Conservation (phyloP, 37 sponge, comb jelly and placozoan genomes). For the Mnemiopsis leidyi region DNA sequence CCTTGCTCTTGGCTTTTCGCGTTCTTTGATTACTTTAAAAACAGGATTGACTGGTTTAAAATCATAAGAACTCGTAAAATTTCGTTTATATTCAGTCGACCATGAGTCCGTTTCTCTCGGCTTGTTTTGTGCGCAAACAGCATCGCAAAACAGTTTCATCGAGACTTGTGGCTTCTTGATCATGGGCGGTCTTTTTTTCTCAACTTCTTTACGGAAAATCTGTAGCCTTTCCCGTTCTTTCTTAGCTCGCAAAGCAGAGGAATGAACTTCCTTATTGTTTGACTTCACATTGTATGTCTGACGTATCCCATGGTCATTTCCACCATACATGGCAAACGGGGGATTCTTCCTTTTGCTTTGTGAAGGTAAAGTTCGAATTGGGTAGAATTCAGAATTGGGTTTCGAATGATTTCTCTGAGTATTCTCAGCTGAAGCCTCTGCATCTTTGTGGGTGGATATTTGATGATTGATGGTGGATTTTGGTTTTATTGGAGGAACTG, state of each 20-base stretch:
- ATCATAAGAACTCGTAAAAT: background rate
- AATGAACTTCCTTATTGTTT: background rate
- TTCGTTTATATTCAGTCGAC: constrained; percentile 26
- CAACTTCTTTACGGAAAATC: background rate
- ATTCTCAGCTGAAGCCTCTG: background rate
- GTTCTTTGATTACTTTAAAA: background rate
- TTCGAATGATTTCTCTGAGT: background rate
- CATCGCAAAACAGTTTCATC: background rate
- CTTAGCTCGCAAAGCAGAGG: background rate
- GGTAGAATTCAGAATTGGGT: background rate
- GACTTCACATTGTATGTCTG: background rate
- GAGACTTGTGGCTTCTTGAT: background rate
- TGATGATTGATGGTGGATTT: background rate
- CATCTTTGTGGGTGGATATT: background rate
- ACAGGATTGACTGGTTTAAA: background rate
- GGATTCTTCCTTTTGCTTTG: background rate
- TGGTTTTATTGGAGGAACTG: background rate
- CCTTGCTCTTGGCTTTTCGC: background rate
- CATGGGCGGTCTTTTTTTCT: background rate
- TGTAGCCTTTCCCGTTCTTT: background rate
- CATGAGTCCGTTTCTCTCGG: background rate
- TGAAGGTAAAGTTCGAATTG: background rate
- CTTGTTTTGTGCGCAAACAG: background rate
- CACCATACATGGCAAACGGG: constrained; percentile 33
- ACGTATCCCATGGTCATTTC: background rate